Conservation (phyloP, 1,140 invertebrate species). For the Odontomachus brunneus region DNA sequence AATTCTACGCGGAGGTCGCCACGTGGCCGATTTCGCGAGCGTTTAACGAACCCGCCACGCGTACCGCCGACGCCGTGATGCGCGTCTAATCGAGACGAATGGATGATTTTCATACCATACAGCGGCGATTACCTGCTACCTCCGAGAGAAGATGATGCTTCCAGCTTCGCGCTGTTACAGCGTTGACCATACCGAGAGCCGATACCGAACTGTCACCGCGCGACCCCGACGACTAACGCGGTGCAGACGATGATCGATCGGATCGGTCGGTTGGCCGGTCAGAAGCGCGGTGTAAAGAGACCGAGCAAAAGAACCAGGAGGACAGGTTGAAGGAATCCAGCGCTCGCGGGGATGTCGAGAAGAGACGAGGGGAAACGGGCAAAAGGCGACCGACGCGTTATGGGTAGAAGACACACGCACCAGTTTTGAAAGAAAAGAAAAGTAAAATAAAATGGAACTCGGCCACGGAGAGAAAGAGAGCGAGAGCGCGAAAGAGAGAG, state of each 20-base stretch:
- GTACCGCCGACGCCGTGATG: not conserved
- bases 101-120: not conserved
- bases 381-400: conserved; percentile 13
- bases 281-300: conserved; percentile 40
- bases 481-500: conserved; percentile 15
- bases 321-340: conserved; percentile 40
- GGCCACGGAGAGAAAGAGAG: not conserved
- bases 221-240: conserved; percentile 6
- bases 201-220: conserved; percentile 20
- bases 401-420: not conserved
- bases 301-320: conserved; percentile 27
- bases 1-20: conserved; percentile 24
- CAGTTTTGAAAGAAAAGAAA: conserved; percentile 10
- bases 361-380: not conserved
- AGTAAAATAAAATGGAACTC: not conserved
- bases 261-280: conserved; percentile 1
- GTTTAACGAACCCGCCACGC: conserved; percentile 53
- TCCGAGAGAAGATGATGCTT: not conserved
- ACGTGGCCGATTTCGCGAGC: conserved; percentile 60
- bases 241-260: conserved; percentile 48
- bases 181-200: not conserved
- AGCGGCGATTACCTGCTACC: too few relatives aligned
- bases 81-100: not conserved
- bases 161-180: not conserved
- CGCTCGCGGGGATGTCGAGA: conserved; percentile 18